A percentile compares a stretch with the other conserved stretches of the same genome.
Conservation (phyloP, 2,113 vertebrate genomes). For the Hemiscyllium ocellatum region DNA sequence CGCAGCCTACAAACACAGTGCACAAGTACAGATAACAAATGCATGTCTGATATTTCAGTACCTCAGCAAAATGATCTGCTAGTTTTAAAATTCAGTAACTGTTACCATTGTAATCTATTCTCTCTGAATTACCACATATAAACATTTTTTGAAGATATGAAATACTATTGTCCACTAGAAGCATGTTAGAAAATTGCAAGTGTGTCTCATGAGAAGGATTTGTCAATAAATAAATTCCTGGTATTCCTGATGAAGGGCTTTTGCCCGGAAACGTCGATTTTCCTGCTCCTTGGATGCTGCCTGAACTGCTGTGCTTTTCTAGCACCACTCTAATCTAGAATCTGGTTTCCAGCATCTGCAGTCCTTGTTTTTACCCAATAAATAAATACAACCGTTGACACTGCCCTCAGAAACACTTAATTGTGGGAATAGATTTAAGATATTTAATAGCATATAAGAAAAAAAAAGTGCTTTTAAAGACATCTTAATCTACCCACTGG, state of each 20-base stretch:
- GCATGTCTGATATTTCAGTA: neutral
- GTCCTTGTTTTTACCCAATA: too few species aligned
- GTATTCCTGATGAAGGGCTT: too few species aligned
- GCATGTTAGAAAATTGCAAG: neutral
- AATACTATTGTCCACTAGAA: neutral
- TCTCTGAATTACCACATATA: neutral
- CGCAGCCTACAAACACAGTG: conserved; percentile 62
- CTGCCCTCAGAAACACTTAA: neutral
- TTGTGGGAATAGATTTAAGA: neutral
- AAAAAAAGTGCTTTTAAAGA: neutral
- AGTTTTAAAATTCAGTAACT: neutral
- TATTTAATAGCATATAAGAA: neutral
- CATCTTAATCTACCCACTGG: neutral
- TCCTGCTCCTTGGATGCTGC: too few species aligned
- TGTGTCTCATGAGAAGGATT: neutral
- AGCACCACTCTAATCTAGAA: too few species aligned
- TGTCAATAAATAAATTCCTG: neutral
- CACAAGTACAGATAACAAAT: neutral
- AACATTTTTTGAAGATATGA: neutral
- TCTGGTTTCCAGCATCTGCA: too few species aligned
- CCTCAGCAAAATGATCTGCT: neutral
- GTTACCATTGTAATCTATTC: neutral
- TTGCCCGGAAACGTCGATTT: too few species aligned
- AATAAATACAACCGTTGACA: too few species aligned
- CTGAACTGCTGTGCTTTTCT: too few species aligned